Percentiles rank a stretch among this genome's conserved stretches.
phyloP scores from a whole-genome alignment of 2,888 invertebrate species.

The Leptarthrus brevirostris region DNA sequence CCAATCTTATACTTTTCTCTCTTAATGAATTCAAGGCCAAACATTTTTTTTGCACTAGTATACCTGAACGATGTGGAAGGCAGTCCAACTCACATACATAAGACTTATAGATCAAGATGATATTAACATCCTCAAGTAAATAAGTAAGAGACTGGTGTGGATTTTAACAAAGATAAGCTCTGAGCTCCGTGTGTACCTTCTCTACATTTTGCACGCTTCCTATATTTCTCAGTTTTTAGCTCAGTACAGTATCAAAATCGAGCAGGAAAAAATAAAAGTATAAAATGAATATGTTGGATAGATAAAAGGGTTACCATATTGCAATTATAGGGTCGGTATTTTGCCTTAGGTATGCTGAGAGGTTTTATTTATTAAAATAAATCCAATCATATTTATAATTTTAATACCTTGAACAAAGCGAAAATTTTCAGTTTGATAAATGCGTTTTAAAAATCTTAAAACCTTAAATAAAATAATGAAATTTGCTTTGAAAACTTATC shows the following conservation, averaged over 20 bases:
- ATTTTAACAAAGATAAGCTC: constrained; percentile 39
- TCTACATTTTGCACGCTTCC: constrained; percentile 32
- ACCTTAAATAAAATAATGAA: no score
- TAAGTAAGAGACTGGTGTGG: constrained; percentile 23
- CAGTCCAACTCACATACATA: constrained; percentile 12
- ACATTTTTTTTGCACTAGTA: constrained; percentile 22
- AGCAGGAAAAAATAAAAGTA: constrained; percentile 15
- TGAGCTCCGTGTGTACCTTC: constrained; percentile 10
- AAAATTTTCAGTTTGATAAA: no score
- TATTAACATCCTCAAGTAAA: constrained; percentile 26
- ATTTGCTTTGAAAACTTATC: no score
- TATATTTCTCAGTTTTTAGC: constrained; percentile 28
- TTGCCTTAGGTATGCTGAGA: no score
- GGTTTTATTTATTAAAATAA: no score
- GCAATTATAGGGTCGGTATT: no score
- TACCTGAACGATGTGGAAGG: not conserved
- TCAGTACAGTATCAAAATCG: constrained; percentile 42
- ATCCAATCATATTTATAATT: no score
- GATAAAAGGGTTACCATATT: constrained; percentile 17
- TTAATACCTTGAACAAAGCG: no score
- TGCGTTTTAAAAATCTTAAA: no score
- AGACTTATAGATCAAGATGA: constrained; percentile 5
- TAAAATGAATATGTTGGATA: constrained; percentile 23
- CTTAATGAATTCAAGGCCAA: constrained; percentile 47
- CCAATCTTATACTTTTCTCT: constrained; percentile 24